Base-by-base conservation (phyloP, 2,888 invertebrate species). In the Phasia obesa region DNA sequence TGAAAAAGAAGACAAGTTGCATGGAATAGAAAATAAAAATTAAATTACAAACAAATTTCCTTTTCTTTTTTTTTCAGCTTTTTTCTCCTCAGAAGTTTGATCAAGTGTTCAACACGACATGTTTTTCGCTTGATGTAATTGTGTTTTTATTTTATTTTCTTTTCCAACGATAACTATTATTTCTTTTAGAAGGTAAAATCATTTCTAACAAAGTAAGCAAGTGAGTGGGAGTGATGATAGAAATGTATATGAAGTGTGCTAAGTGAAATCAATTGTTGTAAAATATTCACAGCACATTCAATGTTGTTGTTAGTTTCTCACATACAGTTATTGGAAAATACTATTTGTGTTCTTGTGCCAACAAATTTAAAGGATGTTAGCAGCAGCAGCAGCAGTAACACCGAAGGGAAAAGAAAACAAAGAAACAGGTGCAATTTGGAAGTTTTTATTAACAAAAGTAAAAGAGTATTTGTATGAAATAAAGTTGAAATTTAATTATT, bases 261-360 rank as follows among this genome's bases (percentile, higher is more conserved):
- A 70, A 70, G 47, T 59, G 57, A 65, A 81, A 71, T 81, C 81
- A 65, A 70, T 81, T 76, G 80, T 75, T 57, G 65, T 65, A 60
- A 65, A 70, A 75, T 70, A 76, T 75, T 65, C 59, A 65, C 75
- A 76, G 64, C 59, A 71, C 59, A 62, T 75, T 80, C 42, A 49
- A 62, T 13, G 53, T 47, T 64, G 44, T 42, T 67, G 44, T 67
- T 65, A 49, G 11, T 47, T 44, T 55, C 49, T 42, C 15, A 15
- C 13, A 27, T 7, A 4, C 47, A n/a, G 4, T 1, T n/a, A 42
- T 2, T 11, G 53, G 4, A 57, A 31, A 23, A 49, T 13, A n/a
- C 5, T 49, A 44, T 44, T 62, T 31, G n/a, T 31, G 3, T 19
- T 35, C 13, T 21, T 65, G 21, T 23, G 15, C 44, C 27, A 57